phyloP scores from a whole-genome alignment of 2,888 invertebrate species.

The Rhagium mordax region DNA sequence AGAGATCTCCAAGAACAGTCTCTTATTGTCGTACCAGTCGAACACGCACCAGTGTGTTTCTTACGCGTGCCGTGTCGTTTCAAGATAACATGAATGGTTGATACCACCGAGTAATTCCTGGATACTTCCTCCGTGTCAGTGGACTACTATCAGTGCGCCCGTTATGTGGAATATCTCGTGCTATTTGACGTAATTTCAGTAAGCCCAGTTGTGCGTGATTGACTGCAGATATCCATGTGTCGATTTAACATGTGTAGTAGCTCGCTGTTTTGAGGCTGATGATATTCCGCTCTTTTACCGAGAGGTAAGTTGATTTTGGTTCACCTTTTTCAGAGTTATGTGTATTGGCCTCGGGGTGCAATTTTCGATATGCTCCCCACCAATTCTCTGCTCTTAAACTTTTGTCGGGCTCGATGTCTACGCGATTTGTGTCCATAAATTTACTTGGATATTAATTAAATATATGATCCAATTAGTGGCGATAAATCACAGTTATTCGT shows the following conservation, averaged over 20 bases:
- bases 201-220: constrained; percentile 42
- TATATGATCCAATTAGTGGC: not conserved
- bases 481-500: not conserved
- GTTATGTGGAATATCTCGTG: constrained; percentile 59
- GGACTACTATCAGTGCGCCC: constrained; percentile 54
- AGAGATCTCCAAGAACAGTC: constrained; percentile 34
- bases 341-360: not conserved
- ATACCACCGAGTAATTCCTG: constrained; percentile 26
- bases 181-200: constrained; percentile 50
- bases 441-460: not conserved
- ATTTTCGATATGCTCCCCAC: not conserved
- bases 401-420: not conserved
- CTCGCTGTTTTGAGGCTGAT: constrained; percentile 57
- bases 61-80: constrained; percentile 11
- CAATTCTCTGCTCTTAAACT: not conserved
- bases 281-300: constrained; percentile 61
- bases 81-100: constrained; percentile 44
- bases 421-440: not conserved
- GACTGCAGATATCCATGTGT: constrained; percentile 53
- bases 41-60: not conserved
- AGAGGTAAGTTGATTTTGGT: constrained; percentile 58
- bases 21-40: constrained; percentile 6
- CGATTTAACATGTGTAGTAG: constrained; percentile 53
- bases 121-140: constrained; percentile 38
- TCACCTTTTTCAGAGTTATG: not conserved